A percentile compares a stretch with the other conserved stretches of the same genome.
Conservation (phyloP, 2,888 invertebrate genomes). For the Parelbella ahira region DNA sequence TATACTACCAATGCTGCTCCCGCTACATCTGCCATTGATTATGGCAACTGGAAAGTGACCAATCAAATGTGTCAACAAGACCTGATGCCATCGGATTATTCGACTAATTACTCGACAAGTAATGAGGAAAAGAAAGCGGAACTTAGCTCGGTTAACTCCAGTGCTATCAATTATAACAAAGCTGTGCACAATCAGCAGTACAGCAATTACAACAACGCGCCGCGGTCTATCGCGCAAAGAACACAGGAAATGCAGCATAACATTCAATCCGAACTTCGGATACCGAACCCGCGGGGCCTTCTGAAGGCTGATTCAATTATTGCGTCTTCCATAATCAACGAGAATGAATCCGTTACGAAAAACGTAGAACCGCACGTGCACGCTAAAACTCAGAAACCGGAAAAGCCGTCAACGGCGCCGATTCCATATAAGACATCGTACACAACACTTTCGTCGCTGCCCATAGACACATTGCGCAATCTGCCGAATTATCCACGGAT, state of each 20-base stretch:
- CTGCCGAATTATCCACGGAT: slow-evolving; percentile 81
- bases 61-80: slow-evolving; percentile 62
- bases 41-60: slow-evolving; percentile 67
- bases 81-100: slow-evolving; percentile 61
- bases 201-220: slow-evolving; percentile 53
- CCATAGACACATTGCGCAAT: slow-evolving; percentile 77
- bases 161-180: slow-evolving; percentile 61
- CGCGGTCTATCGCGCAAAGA: slow-evolving; percentile 50
- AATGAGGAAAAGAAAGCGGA: slow-evolving; percentile 59
- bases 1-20: slow-evolving; percentile 53
- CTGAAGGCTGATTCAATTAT: slow-evolving; percentile 42
- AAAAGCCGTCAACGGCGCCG: slow-evolving; percentile 61
- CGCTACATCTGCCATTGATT: slow-evolving; percentile 55
- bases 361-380: slow-evolving; percentile 47
- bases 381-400: slow-evolving; percentile 58
- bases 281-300: slow-evolving; percentile 67
- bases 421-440: slow-evolving; percentile 47
- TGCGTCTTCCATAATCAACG: slow-evolving; percentile 36
- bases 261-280: slow-evolving; percentile 58
- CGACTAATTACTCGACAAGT: slow-evolving; percentile 50
- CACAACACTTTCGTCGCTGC: slow-evolving; percentile 57
- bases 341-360: slow-evolving; percentile 49
- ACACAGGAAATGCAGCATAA: slow-evolving; percentile 59
- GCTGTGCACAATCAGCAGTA: slow-evolving; percentile 60
- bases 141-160: slow-evolving; percentile 40